Evolutionary conservation across 23 tunicate species (phyloP).

Genomic region (Clavelina lepadiformis): DNA sequence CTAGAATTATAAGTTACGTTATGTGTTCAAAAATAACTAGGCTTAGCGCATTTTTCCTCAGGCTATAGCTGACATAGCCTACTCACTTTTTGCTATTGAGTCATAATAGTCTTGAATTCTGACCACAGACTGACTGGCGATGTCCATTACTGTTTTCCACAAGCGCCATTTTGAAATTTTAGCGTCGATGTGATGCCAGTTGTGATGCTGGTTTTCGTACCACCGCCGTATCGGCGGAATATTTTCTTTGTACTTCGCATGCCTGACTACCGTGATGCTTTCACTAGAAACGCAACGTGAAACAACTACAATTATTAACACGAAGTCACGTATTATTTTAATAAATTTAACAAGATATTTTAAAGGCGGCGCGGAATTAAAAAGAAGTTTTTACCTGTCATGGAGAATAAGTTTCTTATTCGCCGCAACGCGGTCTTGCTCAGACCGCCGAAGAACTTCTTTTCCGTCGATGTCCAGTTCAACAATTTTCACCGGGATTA

Average conservation of each 20-base stretch:
- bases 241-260: conserved; percentile 35
- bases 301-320: not conserved
- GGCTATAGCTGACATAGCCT: too few species aligned
- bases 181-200: conserved; percentile 64
- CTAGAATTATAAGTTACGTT: conserved; percentile 14
- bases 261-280: conserved; percentile 32
- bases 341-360: not conserved
- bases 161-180: conserved; percentile 74
- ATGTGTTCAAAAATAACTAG: not conserved
- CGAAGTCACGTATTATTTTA: not conserved
- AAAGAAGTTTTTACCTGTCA: conserved; percentile 49
- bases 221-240: conserved; percentile 31
- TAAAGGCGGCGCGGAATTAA: too few species aligned
- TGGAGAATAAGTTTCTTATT: conserved; percentile 30
- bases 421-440: conserved; percentile 7
- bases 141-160: conserved; percentile 40
- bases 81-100: conserved; percentile 46
- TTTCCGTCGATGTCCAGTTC: conserved; percentile 43
- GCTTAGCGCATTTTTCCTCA: too few species aligned
- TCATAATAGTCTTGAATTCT: conserved; percentile 72
- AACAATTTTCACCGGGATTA: conserved; percentile 71
- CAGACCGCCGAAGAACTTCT: conserved; percentile 52
- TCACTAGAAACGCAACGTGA: conserved; percentile 33
- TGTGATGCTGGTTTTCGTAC: conserved; percentile 65
- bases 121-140: conserved; percentile 21